Evolutionary conservation across 2,113 vertebrate species (phyloP).

Genomic region (Cyanoramphus novaezelandiae): DNA sequence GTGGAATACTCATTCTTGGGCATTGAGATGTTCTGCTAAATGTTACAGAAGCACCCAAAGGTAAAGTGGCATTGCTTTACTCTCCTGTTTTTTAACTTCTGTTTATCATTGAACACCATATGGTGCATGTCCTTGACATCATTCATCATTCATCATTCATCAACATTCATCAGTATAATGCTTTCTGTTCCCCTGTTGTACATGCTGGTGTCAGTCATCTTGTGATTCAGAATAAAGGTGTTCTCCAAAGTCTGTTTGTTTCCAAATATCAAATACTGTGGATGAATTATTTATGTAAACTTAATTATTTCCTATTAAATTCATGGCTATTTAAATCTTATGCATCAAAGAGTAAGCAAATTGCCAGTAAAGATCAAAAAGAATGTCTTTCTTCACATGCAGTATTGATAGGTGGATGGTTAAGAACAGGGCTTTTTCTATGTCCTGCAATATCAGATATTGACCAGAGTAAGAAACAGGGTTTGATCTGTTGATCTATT

Average conservation of each 20-base stretch:
- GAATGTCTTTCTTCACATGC: neutral
- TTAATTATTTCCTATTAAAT: neutral
- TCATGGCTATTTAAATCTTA: neutral
- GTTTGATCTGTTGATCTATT: neutral
- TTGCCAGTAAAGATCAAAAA: neutral
- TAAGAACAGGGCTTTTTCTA: neutral
- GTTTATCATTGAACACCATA: slow-evolving; percentile 3
- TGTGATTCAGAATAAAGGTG: neutral
- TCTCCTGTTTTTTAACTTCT: neutral
- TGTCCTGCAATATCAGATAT: neutral
- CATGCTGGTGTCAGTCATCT: neutral
- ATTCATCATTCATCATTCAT: neutral
- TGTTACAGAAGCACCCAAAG: neutral
- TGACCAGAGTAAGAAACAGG: neutral
- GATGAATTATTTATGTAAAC: neutral
- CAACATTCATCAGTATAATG: neutral
- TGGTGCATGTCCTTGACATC: neutral
- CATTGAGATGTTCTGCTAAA: neutral
- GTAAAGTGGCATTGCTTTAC: neutral
- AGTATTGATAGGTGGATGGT: neutral
- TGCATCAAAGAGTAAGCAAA: neutral
- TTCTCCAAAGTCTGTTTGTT: neutral
- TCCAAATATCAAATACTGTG: neutral
- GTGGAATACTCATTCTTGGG: neutral
- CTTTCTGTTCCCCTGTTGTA: neutral